Evolutionary conservation across 2,797 vertebrate species (phyloP).

Genomic region (Falco naumanni): DNA sequence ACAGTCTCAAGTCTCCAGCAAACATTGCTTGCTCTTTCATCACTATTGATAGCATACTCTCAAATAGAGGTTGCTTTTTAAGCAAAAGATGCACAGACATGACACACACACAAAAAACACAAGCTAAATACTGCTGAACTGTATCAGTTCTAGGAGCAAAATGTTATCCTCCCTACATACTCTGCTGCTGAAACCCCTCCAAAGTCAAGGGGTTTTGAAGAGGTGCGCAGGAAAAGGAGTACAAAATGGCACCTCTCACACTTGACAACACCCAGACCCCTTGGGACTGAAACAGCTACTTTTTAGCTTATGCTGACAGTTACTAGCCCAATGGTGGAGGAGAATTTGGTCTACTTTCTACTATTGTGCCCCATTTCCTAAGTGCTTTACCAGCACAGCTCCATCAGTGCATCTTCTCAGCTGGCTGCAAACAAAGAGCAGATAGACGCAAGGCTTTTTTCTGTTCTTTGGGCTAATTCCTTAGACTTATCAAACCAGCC

Average conservation of each 20-base stretch:
- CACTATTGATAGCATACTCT: background rate
- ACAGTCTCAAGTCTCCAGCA: background rate
- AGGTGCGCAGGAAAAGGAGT: rapidly evolving
- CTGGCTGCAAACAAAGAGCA: background rate
- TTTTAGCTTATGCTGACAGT: background rate
- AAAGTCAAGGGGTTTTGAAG: background rate
- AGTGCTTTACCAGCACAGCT: background rate
- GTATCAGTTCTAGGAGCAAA: background rate
- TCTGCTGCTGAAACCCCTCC: background rate
- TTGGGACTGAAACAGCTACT: background rate
- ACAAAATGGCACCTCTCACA: background rate
- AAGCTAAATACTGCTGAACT: background rate
- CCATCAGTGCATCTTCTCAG: background rate
- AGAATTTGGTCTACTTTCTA: background rate
- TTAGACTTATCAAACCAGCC: background rate
- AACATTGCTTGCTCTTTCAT: background rate
- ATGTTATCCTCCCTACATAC: background rate
- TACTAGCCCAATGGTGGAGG: background rate
- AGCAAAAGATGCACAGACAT: background rate
- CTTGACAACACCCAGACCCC: background rate
- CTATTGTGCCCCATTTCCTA: background rate
- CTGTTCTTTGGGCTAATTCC: background rate
- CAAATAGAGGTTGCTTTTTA: background rate
- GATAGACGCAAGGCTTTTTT: background rate
- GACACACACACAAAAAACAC: background rate